phyloP scores from a whole-genome alignment of 2,797 vertebrate species.

The Gymnocypris eckloni region DNA sequence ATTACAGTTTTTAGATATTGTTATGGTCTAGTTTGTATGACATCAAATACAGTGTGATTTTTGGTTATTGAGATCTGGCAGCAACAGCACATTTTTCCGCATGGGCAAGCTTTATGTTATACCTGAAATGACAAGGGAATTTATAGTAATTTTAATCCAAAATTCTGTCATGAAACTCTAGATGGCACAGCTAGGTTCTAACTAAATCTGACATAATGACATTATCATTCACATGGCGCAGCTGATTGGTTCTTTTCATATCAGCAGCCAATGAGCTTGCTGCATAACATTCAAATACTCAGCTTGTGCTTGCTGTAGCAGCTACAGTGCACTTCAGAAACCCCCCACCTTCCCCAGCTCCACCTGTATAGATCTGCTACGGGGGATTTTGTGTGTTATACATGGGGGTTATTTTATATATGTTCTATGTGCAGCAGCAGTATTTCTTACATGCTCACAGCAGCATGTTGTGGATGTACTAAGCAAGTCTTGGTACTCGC shows the following conservation, averaged over 20 bases:
- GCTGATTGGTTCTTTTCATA: neutral
- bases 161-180: neutral
- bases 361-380: neutral
- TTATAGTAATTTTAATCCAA: neutral
- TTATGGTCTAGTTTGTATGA: neutral
- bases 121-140: too few relatives aligned
- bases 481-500: neutral
- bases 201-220: too few relatives aligned
- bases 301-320: neutral
- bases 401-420: neutral
- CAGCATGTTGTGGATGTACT: too few relatives aligned
- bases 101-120: neutral
- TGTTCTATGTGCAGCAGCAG: neutral
- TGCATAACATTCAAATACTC: neutral
- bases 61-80: neutral
- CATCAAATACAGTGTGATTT: neutral
- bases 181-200: too few relatives aligned
- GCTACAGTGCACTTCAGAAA: neutral
- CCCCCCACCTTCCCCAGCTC: neutral
- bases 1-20: neutral
- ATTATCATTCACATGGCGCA: neutral
- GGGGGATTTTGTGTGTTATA: neutral
- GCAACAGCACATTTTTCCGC: neutral
- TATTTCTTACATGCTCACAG: too few relatives aligned
- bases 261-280: neutral